These are phyloP conservation scores for Drosophila mulleri DNA, from an alignment of 2,888 invertebrate species.

Conservation along the genomic window DNA sequence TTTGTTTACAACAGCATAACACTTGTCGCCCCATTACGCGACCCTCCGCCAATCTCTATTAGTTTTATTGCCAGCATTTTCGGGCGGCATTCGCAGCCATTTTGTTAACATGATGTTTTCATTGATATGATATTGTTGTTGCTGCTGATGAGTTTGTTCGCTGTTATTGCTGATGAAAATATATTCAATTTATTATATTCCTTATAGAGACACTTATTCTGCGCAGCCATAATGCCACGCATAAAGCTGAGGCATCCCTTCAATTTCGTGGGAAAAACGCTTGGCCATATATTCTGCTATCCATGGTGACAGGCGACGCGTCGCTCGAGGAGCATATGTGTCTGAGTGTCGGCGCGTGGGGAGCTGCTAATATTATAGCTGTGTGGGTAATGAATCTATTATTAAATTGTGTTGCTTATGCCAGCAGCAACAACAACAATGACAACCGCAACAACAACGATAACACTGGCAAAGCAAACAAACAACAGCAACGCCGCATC, in stretches of 20 bases:
- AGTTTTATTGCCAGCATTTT: conserved; percentile 50
- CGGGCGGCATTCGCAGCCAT: conserved; percentile 57
- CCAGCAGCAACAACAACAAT: conserved; percentile 52
- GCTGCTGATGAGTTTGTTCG: conserved; percentile 58
- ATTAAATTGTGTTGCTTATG: conserved; percentile 77
- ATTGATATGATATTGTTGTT: conserved; percentile 47
- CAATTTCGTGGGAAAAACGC: conserved; percentile 51
- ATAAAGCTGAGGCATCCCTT: conserved; percentile 36
- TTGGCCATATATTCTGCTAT: conserved; percentile 46
- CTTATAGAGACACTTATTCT: conserved; percentile 75
- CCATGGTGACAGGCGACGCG: conserved; percentile 43
- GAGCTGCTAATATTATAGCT: conserved; percentile 42
- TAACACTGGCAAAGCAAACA: conserved; percentile 38
- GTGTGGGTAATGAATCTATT: conserved; percentile 75
- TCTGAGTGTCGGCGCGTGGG: conserved; percentile 6
- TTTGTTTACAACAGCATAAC: conserved; percentile 67
- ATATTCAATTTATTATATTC: conserved; percentile 77
- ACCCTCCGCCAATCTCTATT: conserved; percentile 32
- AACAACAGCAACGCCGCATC: conserved; percentile 36
- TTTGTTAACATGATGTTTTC: conserved; percentile 75
- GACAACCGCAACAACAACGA: conserved; percentile 48
- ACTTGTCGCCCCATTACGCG: conserved; percentile 54
- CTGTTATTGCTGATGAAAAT: conserved; percentile 76
- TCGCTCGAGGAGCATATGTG: conserved; percentile 28
- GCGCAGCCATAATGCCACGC: conserved; percentile 69